Evolutionary conservation across 2,888 invertebrate species (phyloP).

Genomic region (Dasysyrphus albostriatus): DNA sequence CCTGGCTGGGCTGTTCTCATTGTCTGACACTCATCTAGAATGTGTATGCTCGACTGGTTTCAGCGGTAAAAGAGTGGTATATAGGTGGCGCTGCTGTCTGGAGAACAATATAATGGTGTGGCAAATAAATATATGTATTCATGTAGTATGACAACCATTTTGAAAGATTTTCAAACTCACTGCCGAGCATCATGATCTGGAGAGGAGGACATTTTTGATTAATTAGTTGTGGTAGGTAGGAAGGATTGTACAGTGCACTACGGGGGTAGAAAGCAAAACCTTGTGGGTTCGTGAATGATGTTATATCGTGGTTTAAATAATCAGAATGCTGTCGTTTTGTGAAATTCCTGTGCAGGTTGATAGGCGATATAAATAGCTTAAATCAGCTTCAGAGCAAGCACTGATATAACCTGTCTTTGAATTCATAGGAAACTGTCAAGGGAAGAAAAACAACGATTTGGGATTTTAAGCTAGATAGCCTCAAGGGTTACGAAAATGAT

Average conservation of each 20-base stretch:
- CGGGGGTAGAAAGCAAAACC: not conserved
- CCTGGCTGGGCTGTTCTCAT: not conserved
- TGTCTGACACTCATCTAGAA: constrained; percentile 26
- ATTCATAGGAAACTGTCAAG: not conserved
- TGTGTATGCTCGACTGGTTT: constrained; percentile 45
- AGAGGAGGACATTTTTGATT: constrained; percentile 71
- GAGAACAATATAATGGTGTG: constrained; percentile 51
- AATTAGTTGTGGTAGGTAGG: constrained; percentile 63
- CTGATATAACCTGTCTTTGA: not conserved
- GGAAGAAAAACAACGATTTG: not conserved
- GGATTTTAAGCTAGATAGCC: not conserved
- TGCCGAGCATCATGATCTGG: constrained; percentile 45
- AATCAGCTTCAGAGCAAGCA: not conserved
- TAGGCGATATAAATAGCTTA: not conserved
- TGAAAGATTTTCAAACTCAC: constrained; percentile 70
- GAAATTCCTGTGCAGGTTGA: not conserved
- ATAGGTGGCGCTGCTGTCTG: constrained; percentile 39
- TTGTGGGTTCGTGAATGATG: constrained; percentile 20
- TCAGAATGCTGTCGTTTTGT: not conserved
- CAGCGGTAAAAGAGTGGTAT: constrained; percentile 37
- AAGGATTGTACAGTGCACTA: constrained; percentile 19
- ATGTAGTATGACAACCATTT: constrained; percentile 65
- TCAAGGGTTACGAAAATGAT: not conserved
- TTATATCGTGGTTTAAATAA: constrained; percentile 33
- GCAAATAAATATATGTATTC: constrained; percentile 22